A percentile compares a stretch with the other conserved stretches of the same genome.
Evolutionary conservation across 2,113 vertebrate species (phyloP).

Genomic region (Halichoerus grypus): DNA sequence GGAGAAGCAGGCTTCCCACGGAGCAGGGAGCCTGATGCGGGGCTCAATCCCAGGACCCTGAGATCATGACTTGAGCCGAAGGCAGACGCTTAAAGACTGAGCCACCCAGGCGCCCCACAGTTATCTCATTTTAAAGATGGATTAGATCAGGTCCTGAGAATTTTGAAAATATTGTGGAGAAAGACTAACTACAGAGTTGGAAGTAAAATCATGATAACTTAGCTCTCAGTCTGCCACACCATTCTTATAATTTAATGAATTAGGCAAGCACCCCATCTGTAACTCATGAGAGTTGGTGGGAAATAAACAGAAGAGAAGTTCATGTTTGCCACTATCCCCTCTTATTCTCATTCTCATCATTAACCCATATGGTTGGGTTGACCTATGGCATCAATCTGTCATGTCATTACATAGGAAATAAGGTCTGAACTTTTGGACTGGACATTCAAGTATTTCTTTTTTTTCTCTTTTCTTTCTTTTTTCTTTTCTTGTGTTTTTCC

Average conservation of each 20-base stretch:
- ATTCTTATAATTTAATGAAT: background rate
- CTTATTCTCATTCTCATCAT: background rate
- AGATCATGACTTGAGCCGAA: too few species aligned
- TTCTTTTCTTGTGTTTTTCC: background rate
- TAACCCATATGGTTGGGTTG: background rate
- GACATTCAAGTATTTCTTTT: background rate
- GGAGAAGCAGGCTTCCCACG: too few species aligned
- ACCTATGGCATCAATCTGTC: background rate
- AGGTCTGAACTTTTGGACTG: background rate
- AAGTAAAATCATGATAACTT: constrained; percentile 24
- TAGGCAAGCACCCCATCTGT: background rate
- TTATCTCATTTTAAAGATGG: background rate
- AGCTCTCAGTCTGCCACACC: background rate
- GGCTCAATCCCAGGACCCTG: too few species aligned
- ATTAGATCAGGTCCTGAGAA: background rate
- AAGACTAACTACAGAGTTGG: background rate
- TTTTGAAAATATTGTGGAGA: constrained; percentile 16
- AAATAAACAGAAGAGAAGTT: background rate
- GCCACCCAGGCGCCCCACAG: background rate
- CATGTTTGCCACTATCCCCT: background rate
- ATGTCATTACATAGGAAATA: background rate
- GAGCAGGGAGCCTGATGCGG: too few species aligned
- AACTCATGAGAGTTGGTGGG: background rate
- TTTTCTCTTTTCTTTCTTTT: background rate
- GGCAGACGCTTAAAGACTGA: too few species aligned